A percentile compares a stretch with the other conserved stretches of the same genome.
Conservation (phyloP, 1,140 invertebrate genomes). For the Ceratosolen solmsi region DNA sequence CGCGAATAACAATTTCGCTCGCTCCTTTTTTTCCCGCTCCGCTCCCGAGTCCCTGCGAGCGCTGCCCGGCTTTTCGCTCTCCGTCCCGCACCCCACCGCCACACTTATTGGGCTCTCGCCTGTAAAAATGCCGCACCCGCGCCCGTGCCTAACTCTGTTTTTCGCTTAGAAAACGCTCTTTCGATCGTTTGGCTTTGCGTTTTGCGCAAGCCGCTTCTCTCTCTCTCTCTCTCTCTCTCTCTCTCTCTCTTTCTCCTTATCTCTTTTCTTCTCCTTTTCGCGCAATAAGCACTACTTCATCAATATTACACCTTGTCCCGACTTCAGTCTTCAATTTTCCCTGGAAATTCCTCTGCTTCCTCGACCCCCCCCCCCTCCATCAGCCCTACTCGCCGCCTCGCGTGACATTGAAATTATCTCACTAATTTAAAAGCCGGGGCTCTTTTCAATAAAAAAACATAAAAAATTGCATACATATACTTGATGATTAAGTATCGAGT, state of each 20-base stretch:
- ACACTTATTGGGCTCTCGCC: not conserved
- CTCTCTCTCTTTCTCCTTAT: too few relatives aligned
- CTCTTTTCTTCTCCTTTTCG: too few relatives aligned
- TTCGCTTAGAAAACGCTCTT: not conserved
- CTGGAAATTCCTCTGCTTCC: not conserved
- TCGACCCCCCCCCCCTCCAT: not conserved
- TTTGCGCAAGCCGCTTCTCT: too few relatives aligned
- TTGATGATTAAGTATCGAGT: too few relatives aligned
- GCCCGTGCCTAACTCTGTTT: not conserved
- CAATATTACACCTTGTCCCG: not conserved
- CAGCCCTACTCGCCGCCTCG: not conserved
- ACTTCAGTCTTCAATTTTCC: not conserved
- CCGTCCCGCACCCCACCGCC: not conserved
- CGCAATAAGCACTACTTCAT: too few relatives aligned
- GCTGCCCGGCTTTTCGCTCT: constrained; percentile 48
- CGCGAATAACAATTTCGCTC: constrained; percentile 62
- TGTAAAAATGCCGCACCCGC: not conserved
- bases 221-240: too few relatives aligned
- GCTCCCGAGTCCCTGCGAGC: constrained; percentile 62
- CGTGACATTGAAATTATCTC: not conserved
- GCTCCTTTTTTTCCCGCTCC: constrained; percentile 35
- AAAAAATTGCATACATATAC: too few relatives aligned
- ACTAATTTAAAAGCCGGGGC: too few relatives aligned
- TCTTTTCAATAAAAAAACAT: too few relatives aligned
- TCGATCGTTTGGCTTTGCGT: too few relatives aligned